Evolutionary conservation across 2,797 vertebrate species (phyloP).

Genomic region (Rhinoraja longicauda): DNA sequence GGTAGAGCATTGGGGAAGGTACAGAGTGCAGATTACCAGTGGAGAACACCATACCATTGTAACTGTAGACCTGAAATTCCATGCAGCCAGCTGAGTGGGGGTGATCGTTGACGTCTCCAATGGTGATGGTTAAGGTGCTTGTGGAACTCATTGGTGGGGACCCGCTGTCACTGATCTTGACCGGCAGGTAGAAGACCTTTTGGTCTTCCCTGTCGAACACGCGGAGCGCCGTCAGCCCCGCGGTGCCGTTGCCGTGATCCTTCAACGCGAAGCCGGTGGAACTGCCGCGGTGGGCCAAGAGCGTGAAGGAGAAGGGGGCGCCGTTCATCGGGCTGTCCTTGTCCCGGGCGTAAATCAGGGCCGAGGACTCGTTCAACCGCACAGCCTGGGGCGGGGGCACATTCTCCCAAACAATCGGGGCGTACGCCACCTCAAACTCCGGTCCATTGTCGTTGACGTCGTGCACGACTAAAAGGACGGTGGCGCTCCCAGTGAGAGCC

Average conservation of each 20-base stretch:
- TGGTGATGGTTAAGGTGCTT: constrained; percentile 67
- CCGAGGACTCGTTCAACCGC: constrained; percentile 71
- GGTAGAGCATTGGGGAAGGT: no score
- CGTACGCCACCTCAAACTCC: constrained; percentile 71
- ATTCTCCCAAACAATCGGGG: constrained; percentile 82
- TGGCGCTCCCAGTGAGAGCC: constrained; percentile 67
- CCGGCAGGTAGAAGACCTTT: constrained; percentile 67
- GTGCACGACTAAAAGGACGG: constrained; percentile 66
- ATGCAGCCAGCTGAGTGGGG: constrained; percentile 71
- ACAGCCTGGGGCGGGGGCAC: constrained; percentile 62
- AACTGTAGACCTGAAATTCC: constrained; percentile 73
- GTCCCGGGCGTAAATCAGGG: constrained; percentile 67
- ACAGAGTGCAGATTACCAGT: no score
- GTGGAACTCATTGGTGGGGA: constrained; percentile 76
- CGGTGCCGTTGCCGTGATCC: constrained; percentile 74
- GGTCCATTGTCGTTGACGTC: constrained; percentile 83
- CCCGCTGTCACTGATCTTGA: constrained; percentile 78
- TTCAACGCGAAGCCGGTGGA: constrained; percentile 67
- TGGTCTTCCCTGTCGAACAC: constrained; percentile 77
- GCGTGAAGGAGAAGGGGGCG: constrained; percentile 69
- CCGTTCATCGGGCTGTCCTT: constrained; percentile 66
- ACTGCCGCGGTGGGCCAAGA: constrained; percentile 58
- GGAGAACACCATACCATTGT: constrained; percentile 59
- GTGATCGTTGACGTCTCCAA: constrained; percentile 81
- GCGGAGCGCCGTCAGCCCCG: constrained; percentile 62